Base-by-base conservation (phyloP, 1,140 invertebrate genomes). In the Marisa cornuarietis region DNA sequence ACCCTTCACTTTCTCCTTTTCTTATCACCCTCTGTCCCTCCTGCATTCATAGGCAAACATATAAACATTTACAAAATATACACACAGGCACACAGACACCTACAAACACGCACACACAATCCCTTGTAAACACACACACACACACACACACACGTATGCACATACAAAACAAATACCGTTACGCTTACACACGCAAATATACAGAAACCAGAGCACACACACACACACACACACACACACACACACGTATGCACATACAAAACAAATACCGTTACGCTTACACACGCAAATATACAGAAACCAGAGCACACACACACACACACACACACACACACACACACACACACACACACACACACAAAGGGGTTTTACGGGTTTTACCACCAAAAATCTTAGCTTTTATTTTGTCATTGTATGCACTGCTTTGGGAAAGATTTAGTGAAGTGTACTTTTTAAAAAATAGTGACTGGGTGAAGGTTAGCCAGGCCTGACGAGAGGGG, bases 221-320 rank as follows among this genome's bases (percentile, higher is more conserved):
- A 31, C 54, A 75, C 52, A 62, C 54, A 75, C 73, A 26, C 73
- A 10, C 73, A 26, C 58, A 75, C 73, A 75, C 73, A 75, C 58
- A 75, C 58, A 75, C 31, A 76, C 74, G 65, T 31, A 65, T 65
- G 71, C 76, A 78, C 71, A 75, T 54, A 79, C 78, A 75, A 52
- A 42, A 0, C 31, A 42, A 2, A 42, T 42, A 42, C 31, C 2
- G 31, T 0, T 42, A 42, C 6, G 31, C 31, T 42, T 6, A 42
- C 31, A 42, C 31, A 42, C 1, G 31, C 31, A 42, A 42, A 42
- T n/a, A n/a, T n/a, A n/a, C n/a, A n/a, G n/a, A n/a, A n/a, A n/a
- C n/a, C n/a, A n/a, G n/a, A n/a, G 24, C 71, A 73, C 71, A 74
- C 72, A 62, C 73, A 31, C 54, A 75, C 52, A 62, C 54, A 75